Evolutionary conservation across 2,888 invertebrate genomes (phyloP).

Genomic region (Scaptomyza cyrtandrae): DNA sequence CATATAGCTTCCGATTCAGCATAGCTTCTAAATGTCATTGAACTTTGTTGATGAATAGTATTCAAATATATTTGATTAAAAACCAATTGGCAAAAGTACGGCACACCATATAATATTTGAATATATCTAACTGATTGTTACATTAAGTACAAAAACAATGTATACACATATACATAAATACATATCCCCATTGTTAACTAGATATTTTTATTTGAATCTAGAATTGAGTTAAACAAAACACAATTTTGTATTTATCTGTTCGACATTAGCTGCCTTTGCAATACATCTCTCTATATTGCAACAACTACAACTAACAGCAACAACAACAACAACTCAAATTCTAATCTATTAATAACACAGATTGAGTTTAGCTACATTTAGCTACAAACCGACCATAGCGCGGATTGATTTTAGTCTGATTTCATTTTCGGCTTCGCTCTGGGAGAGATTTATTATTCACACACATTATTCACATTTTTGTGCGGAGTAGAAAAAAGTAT

Average conservation of each 20-base stretch:
- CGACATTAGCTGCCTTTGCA: slow-evolving; percentile 12
- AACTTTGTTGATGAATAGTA: slow-evolving; percentile 12
- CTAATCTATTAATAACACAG: slow-evolving; percentile 47
- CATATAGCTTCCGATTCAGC: neutral
- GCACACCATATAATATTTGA: neutral
- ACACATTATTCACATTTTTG: no score
- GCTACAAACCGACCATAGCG: slow-evolving; percentile 43
- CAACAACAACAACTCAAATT: neutral
- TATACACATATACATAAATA: neutral
- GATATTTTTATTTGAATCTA: slow-evolving; percentile 40
- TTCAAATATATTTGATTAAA: slow-evolving; percentile 15
- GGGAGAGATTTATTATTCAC: slow-evolving; percentile 26
- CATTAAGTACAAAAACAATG: neutral
- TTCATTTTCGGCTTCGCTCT: slow-evolving; percentile 26
- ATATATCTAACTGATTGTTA: neutral
- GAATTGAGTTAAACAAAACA: slow-evolving; percentile 21
- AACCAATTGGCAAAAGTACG: slow-evolving; percentile 19
- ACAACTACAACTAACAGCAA: neutral
- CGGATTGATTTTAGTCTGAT: slow-evolving; percentile 28
- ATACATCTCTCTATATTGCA: slow-evolving; percentile 8
- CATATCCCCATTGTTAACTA: neutral
- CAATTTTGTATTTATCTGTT: neutral
- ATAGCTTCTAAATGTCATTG: slow-evolving; percentile 12
- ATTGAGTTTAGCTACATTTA: slow-evolving; percentile 10
- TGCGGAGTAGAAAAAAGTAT: neutral